Evolutionary conservation across 2,113 vertebrate genomes (phyloP).

Genomic region (Hemiprocne comata): DNA sequence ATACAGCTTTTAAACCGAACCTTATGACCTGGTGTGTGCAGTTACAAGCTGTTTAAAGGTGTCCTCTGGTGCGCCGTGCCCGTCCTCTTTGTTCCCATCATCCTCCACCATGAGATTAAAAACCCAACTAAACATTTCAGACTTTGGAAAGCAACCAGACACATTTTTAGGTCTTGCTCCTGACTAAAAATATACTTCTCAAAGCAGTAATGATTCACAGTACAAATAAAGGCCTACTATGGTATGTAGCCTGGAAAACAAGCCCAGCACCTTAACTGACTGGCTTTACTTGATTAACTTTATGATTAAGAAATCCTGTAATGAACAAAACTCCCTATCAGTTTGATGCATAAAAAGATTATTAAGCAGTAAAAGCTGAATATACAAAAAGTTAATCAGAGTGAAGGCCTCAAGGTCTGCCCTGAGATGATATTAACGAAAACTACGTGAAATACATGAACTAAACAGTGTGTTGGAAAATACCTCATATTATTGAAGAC

Average conservation of each 20-base stretch:
- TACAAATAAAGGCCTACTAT: neutral
- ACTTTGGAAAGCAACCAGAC: neutral
- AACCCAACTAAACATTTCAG: neutral
- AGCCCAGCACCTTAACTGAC: neutral
- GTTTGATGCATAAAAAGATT: neutral
- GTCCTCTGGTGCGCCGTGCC: accelerated
- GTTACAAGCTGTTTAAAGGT: neutral
- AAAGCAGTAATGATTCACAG: neutral
- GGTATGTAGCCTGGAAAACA: neutral
- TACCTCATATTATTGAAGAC: neutral
- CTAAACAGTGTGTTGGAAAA: neutral
- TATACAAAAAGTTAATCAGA: neutral
- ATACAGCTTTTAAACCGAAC: neutral
- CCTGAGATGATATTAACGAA: neutral
- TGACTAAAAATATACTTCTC: neutral
- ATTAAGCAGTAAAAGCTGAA: neutral
- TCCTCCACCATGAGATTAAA: neutral
- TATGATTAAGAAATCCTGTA: neutral
- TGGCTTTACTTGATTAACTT: neutral
- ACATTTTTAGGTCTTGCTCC: neutral
- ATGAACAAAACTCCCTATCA: neutral
- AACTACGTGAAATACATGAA: accelerated
- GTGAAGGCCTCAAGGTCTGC: neutral
- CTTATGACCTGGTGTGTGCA: neutral
- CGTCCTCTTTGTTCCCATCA: neutral